phyloP scores from a whole-genome alignment of 2,113 vertebrate species.

The Rhipidura dahli region DNA sequence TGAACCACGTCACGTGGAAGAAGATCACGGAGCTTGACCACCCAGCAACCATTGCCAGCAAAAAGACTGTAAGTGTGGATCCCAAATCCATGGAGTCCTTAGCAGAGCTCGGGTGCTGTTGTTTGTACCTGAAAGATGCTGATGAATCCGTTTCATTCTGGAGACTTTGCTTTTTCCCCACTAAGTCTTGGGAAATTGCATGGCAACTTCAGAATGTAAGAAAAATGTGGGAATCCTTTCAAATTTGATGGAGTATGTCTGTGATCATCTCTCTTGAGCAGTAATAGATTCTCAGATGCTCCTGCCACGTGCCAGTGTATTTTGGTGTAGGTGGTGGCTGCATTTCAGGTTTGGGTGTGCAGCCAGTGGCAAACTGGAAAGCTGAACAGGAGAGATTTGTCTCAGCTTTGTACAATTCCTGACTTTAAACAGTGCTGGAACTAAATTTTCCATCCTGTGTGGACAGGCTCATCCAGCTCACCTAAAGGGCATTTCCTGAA shows the following conservation, averaged over 20 bases:
- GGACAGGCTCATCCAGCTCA: background rate
- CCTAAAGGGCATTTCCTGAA: background rate
- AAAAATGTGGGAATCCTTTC: background rate
- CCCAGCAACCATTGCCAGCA: conserved; percentile 70
- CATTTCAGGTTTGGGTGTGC: background rate
- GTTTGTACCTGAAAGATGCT: background rate
- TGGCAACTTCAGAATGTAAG: background rate
- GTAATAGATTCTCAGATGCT: background rate
- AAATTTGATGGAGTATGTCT: fast-evolving
- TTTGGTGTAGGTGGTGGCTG: background rate
- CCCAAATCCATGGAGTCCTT: background rate
- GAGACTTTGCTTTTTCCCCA: background rate
- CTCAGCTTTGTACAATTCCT: background rate
- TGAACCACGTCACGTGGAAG: conserved; percentile 97
- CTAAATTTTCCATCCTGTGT: background rate
- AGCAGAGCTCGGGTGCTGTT: background rate
- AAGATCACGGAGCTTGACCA: conserved; percentile 87
- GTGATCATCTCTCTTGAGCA: background rate
- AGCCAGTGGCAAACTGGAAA: background rate
- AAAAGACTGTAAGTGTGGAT: conserved; percentile 79
- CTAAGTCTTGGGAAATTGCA: background rate
- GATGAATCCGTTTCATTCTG: background rate
- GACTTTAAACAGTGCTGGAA: background rate
- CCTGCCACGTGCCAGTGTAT: background rate
- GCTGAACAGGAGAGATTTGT: background rate